phyloP scores from a whole-genome alignment of 2,888 invertebrate species.

The Carterocephalus palaemon region DNA sequence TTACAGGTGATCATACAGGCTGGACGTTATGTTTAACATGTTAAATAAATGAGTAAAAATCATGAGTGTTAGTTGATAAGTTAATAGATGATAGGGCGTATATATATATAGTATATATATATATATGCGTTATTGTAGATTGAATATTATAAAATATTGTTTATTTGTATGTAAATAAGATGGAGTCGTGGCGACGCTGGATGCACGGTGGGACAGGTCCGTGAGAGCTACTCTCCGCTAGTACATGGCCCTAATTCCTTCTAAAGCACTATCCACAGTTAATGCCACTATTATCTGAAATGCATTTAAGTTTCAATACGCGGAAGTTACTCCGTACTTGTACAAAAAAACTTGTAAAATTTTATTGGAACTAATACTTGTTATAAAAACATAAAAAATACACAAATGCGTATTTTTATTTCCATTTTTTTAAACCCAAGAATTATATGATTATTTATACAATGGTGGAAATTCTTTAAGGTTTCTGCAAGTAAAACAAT shows the following conservation, averaged over 20 bases:
- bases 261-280: conserved; percentile 52
- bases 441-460: no score
- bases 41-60: conserved; percentile 16
- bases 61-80: conserved; percentile 24
- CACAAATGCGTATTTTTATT: conserved; percentile 43
- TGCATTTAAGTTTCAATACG: conserved; percentile 57
- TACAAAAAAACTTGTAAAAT: conserved; percentile 76
- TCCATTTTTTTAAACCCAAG: no score
- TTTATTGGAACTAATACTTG: conserved; percentile 75
- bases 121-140: conserved; percentile 24
- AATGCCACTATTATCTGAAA: conserved; percentile 52
- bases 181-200: conserved; percentile 49
- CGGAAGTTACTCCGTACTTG: conserved; percentile 67
- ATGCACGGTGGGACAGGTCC: conserved; percentile 62
- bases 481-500: no score
- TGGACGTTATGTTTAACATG: conserved; percentile 19
- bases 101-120: no score
- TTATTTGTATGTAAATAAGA: conserved; percentile 25
- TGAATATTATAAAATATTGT: conserved; percentile 16
- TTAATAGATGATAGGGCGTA: conserved; percentile 22
- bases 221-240: conserved; percentile 39
- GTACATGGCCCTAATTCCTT: conserved; percentile 44
- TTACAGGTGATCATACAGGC: conserved; percentile 18
- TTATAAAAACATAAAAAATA: conserved; percentile 70
- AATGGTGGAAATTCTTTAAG: no score